A percentile compares a stretch with the other conserved stretches of the same genome.
These are phyloP conservation scores for Pyrgus malvae DNA, from an alignment of 2,888 invertebrate species.

Conservation along the genomic window DNA sequence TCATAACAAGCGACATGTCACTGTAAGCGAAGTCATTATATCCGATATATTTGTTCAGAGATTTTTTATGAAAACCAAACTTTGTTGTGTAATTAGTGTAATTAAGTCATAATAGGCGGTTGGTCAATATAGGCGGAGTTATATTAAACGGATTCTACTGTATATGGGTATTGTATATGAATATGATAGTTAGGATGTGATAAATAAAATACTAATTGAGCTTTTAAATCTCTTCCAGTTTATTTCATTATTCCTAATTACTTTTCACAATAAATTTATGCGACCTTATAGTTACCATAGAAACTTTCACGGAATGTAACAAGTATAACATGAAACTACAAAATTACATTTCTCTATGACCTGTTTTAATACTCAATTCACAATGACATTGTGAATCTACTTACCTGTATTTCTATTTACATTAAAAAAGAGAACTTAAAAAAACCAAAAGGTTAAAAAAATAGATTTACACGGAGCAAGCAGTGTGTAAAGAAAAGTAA, in stretches of 20 bases:
- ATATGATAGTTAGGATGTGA: too few species aligned
- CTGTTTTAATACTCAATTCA: constrained; percentile 46
- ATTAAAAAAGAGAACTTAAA: constrained; percentile 47
- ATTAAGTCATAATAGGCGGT: too few species aligned
- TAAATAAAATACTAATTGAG: too few species aligned
- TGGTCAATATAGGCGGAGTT: too few species aligned
- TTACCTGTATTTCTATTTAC: constrained; percentile 54
- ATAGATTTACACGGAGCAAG: constrained; percentile 43
- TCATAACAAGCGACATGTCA: too few species aligned
- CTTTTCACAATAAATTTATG: constrained; percentile 47
- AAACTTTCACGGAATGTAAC: constrained; percentile 64
- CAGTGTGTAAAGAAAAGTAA: constrained; percentile 41
- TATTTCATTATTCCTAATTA: constrained; percentile 42
- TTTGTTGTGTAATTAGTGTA: too few species aligned
- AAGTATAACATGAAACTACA: constrained; percentile 55
- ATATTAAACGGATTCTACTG: too few species aligned
- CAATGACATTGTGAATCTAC: constrained; percentile 49
- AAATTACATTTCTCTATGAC: constrained; percentile 45
- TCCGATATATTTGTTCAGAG: too few species aligned
- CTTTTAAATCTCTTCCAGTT: constrained; percentile 26
- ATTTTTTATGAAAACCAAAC: too few species aligned
- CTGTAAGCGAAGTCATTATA: too few species aligned
- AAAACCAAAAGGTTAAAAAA: constrained; percentile 45
- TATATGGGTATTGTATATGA: too few species aligned
- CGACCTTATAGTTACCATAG: constrained; percentile 39